Evolutionary conservation across 2,797 vertebrate genomes (phyloP).

Genomic region (Heterohyrax brucei): DNA sequence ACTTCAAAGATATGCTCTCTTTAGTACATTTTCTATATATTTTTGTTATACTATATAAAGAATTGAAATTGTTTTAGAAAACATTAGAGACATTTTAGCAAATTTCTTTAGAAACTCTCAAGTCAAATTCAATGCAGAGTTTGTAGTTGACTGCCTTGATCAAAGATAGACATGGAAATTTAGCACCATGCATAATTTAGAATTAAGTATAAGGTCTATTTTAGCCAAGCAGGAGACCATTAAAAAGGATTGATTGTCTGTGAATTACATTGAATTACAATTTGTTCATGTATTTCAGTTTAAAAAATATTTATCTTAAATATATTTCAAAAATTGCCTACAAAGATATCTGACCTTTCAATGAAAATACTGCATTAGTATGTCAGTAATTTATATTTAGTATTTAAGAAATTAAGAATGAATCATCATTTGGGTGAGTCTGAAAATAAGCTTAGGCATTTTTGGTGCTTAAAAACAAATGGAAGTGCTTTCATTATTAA

Average conservation of each 20-base stretch:
- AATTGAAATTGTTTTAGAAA: not conserved
- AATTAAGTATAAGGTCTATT: not conserved
- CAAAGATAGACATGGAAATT: not conserved
- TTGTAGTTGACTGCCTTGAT: not conserved
- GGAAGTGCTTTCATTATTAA: conserved; percentile 77
- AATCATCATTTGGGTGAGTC: not conserved
- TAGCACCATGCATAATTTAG: not conserved
- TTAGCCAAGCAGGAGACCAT: not conserved
- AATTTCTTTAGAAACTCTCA: not conserved
- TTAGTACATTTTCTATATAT: not conserved
- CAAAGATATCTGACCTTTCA: not conserved
- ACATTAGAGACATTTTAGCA: not conserved
- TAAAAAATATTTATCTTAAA: not conserved
- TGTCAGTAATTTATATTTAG: conserved; percentile 1
- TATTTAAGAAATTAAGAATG: not conserved
- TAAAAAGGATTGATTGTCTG: not conserved
- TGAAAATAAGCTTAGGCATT: conserved; percentile 64
- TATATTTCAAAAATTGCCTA: not conserved
- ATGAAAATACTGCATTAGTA: not conserved
- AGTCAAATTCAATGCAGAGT: not conserved
- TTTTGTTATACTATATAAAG: not conserved
- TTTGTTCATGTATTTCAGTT: not conserved
- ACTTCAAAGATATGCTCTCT: not conserved
- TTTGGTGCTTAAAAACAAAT: conserved; percentile 80
- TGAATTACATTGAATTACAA: not conserved